Base-by-base conservation (phyloP, 2,797 vertebrate genomes). In the Numenius phaeopus region DNA sequence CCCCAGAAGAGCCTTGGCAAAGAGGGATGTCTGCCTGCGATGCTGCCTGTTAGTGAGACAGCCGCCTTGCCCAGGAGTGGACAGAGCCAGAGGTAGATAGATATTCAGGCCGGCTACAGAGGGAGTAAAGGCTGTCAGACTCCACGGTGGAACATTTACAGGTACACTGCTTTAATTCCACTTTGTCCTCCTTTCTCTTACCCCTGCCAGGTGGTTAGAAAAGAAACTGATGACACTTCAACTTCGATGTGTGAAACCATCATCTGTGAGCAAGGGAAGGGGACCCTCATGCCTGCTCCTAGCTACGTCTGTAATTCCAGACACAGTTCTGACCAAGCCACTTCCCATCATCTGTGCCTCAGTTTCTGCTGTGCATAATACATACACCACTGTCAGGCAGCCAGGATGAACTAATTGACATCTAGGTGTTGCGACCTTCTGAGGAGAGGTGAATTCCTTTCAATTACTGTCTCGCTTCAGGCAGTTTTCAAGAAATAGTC, bases 391-490 rank as follows among this genome's bases (percentile, higher is more conserved):
- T 70, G 44, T 44, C 24, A 79, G 40, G 39, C 46, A 79, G 83
- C 47, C 3, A 9, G 37, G 75, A 91, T 54, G 32, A 87, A 85
- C 75, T 71, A 69, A 89, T 42, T 67, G 80, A 75, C 54, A 77
- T n/a, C 32, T 71, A 61, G 69, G 75, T 84, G 71, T 75, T 85
- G 20, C 0, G 7, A 54, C 54, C 78, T 89, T 92, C 81, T 69
- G 69, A 83, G 42, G 54, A 87, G 72, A 78, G 32, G 52, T 0
- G 23, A 94, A 81, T 89, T 78, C 71, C 87, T 94, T 87, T 58
- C 72, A 89, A 34, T 92, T 85, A 91, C 26, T 57, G 40, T 54
- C 78, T 93, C 5, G 13, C 97, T 91, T 89, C 89, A 86, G 88
- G 90, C 78, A 92, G 52, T 87, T 89, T 90, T 67, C 78, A 95